A percentile compares a stretch with the other conserved stretches of the same genome.
phyloP scores from a whole-genome alignment of 1,140 invertebrate species.

The Conopomorpha cramerella region DNA sequence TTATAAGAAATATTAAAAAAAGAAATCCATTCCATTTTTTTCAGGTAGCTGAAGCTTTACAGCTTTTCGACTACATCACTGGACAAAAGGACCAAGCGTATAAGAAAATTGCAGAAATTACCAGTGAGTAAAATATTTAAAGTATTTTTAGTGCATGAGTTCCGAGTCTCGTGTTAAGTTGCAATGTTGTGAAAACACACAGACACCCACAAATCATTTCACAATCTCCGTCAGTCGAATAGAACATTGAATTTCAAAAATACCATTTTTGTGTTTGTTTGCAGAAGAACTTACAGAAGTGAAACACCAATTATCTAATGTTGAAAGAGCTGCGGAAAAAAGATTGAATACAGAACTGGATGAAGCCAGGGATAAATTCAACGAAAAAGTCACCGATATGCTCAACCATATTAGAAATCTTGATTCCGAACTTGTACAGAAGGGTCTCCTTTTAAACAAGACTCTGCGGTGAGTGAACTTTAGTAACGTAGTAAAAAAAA shows the following conservation, averaged over 20 bases:
- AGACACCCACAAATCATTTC: too few relatives aligned
- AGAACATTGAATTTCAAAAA: too few relatives aligned
- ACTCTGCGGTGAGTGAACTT: too few relatives aligned
- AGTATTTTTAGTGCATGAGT: too few relatives aligned
- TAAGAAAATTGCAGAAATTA: slow-evolving; percentile 26
- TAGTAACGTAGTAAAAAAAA: too few relatives aligned
- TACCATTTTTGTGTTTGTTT: too few relatives aligned
- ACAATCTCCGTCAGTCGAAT: too few relatives aligned
- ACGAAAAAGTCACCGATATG: slow-evolving; percentile 56
- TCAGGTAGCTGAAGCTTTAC: slow-evolving; percentile 46
- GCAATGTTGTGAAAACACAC: too few relatives aligned
- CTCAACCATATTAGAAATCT: slow-evolving; percentile 45
- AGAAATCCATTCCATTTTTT: slow-evolving; percentile 5
- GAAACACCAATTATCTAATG: slow-evolving; percentile 20
- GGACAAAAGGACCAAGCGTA: slow-evolving; percentile 35
- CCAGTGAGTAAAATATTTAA: slow-evolving; percentile 19
- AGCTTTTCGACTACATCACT: slow-evolving; percentile 37
- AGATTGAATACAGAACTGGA: slow-evolving; percentile 36
- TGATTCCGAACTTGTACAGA: slow-evolving; percentile 49
- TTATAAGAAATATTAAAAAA: slow-evolving; percentile 1
- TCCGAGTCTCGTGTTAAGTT: too few relatives aligned
- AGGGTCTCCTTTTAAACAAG: slow-evolving; percentile 52
- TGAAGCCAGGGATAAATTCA: slow-evolving; percentile 41
- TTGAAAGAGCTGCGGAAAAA: slow-evolving; percentile 25
- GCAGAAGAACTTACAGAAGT: slow-evolving; percentile 28